Base-by-base conservation (phyloP, 2,797 vertebrate genomes). In the Arremon brunneinucha region DNA sequence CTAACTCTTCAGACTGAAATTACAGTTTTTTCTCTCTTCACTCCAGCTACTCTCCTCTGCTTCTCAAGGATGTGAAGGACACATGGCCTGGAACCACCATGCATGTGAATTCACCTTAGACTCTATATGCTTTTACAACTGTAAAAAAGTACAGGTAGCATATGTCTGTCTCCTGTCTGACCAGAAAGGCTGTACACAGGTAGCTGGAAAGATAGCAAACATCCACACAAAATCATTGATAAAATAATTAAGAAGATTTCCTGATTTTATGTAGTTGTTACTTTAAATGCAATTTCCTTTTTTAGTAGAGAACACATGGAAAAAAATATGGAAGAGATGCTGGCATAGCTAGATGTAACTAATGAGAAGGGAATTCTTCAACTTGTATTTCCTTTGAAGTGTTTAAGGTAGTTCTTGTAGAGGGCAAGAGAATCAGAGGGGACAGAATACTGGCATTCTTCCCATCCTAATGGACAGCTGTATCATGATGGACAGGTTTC, bases 401-500 rank as follows among this genome's bases (percentile, higher is more conserved):
- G 9, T 64, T 78, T 50, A 63, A 70, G 15, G 17, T 74, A 65
- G 30, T 44, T 14, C 22, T 64, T 71, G 7, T 62, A 63, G 26
- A 87, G 56, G 9, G 13, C 41, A 34, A 12, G 6, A 91, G 46
- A 62, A 70, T 32, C 21, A 71, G 11, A 0, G 0, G 8, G 12
- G 11, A 64, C 9, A 32, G 50, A 65, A 76, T 57, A 46, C 35
- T 76, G 59, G 19, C 22, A 46, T 9, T 53, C 35, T 79, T 94
- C 24, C 26, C 35, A 3, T 68, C 9, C 3, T 71, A 89, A 64
- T 64, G 44, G 62, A 57, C 39, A 67, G 28, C 28, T 74, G 52
- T 47, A 69, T 85, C 32, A 49, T 90, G 72, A 90, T 60, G 27
- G 80, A 83, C 64, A 60, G 44, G 70, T 88, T 83, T 90, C 26